phyloP scores from a whole-genome alignment of 2,888 invertebrate genomes.

The Ochropacha duplaris region DNA sequence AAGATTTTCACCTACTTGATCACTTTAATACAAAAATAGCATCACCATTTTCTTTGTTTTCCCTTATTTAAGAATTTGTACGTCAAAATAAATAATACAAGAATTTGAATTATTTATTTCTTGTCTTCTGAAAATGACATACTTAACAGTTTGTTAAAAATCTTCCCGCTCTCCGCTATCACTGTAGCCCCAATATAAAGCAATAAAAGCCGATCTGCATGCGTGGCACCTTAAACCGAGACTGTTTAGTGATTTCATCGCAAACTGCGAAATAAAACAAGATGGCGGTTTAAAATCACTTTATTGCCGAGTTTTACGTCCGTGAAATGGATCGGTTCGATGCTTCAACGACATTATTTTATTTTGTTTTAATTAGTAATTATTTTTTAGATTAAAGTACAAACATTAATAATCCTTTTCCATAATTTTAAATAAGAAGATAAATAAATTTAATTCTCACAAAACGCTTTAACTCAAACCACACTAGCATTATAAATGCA shows the following conservation, averaged over 20 bases:
- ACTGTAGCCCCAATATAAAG: constrained; percentile 13
- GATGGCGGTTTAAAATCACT: constrained; percentile 34
- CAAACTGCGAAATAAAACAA: constrained; percentile 43
- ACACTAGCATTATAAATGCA: not conserved
- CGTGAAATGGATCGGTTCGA: constrained; percentile 11
- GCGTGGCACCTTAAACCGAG: constrained; percentile 38
- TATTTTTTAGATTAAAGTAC: too few relatives aligned
- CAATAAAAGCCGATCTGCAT: constrained; percentile 41
- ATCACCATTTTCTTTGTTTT: too few relatives aligned
- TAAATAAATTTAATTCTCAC: not conserved
- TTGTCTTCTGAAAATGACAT: too few relatives aligned
- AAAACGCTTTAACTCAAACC: constrained; percentile 3
- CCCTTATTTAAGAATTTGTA: too few relatives aligned
- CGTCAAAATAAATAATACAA: too few relatives aligned
- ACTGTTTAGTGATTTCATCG: constrained; percentile 53
- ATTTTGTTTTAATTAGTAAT: constrained; percentile 11
- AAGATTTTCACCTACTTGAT: too few relatives aligned
- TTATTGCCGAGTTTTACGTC: constrained; percentile 30
- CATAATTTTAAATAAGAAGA: too few relatives aligned
- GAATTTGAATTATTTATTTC: too few relatives aligned
- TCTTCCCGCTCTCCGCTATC: constrained; percentile 13
- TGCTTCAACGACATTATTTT: constrained; percentile 24
- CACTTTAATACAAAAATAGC: too few relatives aligned
- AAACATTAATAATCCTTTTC: too few relatives aligned
- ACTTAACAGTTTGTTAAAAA: too few relatives aligned